Conservation (phyloP, 2,113 vertebrate species). For the Scophthalmus maximus region DNA sequence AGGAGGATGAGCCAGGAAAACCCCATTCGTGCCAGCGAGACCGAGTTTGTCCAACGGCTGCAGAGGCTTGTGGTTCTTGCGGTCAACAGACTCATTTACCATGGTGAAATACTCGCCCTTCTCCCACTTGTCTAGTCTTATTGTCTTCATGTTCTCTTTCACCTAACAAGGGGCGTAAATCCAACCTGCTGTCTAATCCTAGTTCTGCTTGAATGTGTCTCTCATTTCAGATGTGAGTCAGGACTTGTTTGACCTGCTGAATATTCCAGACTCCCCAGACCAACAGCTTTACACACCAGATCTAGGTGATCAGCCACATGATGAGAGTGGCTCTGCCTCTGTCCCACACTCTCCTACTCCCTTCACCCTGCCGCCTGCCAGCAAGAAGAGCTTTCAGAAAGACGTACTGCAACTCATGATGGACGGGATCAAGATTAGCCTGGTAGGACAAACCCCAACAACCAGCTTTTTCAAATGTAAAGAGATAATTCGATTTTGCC, state of each 20-base stretch:
- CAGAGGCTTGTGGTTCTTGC: conserved; percentile 92
- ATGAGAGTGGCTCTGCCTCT: conserved; percentile 82
- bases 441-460: conserved; percentile 73
- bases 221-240: conserved; percentile 84
- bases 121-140: not conserved
- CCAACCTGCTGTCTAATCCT: conserved; percentile 1
- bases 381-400: conserved; percentile 90
- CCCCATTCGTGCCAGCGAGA: conserved; percentile 89
- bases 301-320: conserved; percentile 77
- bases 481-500: not conserved
- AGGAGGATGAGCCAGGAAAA: conserved; percentile 95
- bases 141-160: not conserved
- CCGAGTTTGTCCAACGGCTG: conserved; percentile 91
- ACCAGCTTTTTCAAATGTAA: not conserved
- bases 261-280: conserved; percentile 86
- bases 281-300: conserved; percentile 80
- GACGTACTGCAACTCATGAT: conserved; percentile 91
- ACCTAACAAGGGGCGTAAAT: not conserved
- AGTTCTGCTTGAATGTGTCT: not conserved
- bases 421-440: conserved; percentile 89
- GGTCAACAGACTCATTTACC: conserved; percentile 94
- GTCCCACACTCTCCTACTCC: conserved; percentile 76
- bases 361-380: conserved; percentile 80
- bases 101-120: conserved; percentile 77
- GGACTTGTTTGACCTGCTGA: conserved; percentile 90